phyloP scores from a whole-genome alignment of 2,888 invertebrate species.

The Papilio elwesi region DNA sequence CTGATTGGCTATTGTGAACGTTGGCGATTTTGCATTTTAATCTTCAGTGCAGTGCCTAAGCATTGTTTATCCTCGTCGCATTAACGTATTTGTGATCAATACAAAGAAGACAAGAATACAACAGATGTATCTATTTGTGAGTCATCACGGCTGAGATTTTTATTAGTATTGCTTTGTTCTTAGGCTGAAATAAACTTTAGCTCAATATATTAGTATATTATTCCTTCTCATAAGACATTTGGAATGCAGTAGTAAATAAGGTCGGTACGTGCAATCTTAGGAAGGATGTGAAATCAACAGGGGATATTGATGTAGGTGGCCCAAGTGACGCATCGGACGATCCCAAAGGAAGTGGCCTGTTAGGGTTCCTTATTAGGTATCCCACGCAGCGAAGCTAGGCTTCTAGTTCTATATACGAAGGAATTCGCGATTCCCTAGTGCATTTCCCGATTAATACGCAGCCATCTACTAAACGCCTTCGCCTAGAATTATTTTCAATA shows the following conservation, averaged over 20 bases:
- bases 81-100: no score
- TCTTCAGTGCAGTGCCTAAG: no score
- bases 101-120: no score
- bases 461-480: neutral
- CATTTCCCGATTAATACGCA: slow-evolving; percentile 63
- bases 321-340: slow-evolving; percentile 28
- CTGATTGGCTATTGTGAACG: no score
- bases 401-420: neutral
- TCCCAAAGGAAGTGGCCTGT: slow-evolving; percentile 40
- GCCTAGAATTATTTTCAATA: neutral
- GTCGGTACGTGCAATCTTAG: slow-evolving; percentile 21
- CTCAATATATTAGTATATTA: neutral
- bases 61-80: no score
- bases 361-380: slow-evolving; percentile 38
- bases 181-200: neutral
- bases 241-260: slow-evolving; percentile 20
- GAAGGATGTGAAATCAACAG: slow-evolving; percentile 18
- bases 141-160: no score
- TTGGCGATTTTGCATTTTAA: no score
- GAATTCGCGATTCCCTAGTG: slow-evolving; percentile 8
- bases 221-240: neutral
- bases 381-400: slow-evolving; percentile 29
- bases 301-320: slow-evolving; percentile 25
- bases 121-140: no score
- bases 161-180: no score